Base-by-base conservation (phyloP, 1,140 invertebrate genomes). In the Tetramorium alpestre region DNA sequence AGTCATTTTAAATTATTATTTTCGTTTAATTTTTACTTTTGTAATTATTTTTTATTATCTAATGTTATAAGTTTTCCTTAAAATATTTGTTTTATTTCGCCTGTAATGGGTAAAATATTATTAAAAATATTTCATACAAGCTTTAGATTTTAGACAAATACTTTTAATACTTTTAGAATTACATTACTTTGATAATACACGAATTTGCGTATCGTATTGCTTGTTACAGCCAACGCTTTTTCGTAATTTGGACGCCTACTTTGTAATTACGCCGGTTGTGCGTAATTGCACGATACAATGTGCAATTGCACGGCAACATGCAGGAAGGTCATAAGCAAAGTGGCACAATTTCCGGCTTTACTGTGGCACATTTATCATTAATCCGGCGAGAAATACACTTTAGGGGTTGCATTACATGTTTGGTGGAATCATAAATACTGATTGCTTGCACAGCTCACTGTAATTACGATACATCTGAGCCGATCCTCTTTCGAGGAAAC, bases 351-450 rank as follows among this genome's bases (percentile, higher is more conserved):
- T 77, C 56, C 56, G 54, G 54, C 22, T 44, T 69, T 44, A 62
- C 56, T 62, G 65, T 41, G 38, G 18, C 56, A 77, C 56, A 77
- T 77, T 77, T 77, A 62, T 77, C 73, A 77, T 77, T 77, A 77
- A 77, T 77, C 33, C 38, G 22, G 56, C 56, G 38, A 77, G 56
- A 77, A 77, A 77, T 77, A 62, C 38, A 62, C 65, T 69, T 69
- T 69, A 69, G 13, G 38, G 56, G 22, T 18, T 56, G 51, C 33
- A 60, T 60, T 60, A 76, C 54, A 60, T 8, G 73, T 77, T 77
- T 77, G 73, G 56, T 25, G 56, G 38, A 77, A 77, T 77, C 54
- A 69, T 69, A 77, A 77, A 62, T 60, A 60, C 38, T 62, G 73
- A 77, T 77, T 77, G 73, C 38, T 62, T 47, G 56, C 54, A 44